Evolutionary conservation across 2,113 vertebrate species (phyloP).

Genomic region (Elgaria multicarinata): DNA sequence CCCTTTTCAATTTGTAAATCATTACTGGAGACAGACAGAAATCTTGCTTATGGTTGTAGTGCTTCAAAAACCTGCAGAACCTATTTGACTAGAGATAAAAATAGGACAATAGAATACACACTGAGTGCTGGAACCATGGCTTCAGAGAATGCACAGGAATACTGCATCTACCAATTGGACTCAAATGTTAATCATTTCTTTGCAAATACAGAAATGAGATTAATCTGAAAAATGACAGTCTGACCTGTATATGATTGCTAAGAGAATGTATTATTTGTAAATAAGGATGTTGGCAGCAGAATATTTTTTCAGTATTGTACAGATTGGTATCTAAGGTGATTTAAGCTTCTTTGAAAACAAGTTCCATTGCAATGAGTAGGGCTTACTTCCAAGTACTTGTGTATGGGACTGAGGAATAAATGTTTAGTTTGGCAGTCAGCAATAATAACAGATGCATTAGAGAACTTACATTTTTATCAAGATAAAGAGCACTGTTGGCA

Average conservation of each 20-base stretch:
- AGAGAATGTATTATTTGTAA: rapidly evolving
- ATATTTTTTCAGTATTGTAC: slow-evolving; percentile 13
- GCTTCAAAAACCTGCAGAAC: not conserved
- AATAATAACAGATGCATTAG: not conserved
- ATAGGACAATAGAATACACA: not conserved
- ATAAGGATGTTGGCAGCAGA: not conserved
- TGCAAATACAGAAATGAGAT: not conserved
- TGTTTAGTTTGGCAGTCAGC: slow-evolving; percentile 19
- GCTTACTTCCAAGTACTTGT: not conserved
- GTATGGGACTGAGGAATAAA: not conserved
- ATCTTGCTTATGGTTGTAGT: not conserved
- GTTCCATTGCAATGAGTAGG: not conserved
- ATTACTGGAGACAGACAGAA: not conserved
- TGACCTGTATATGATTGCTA: slow-evolving; percentile 26
- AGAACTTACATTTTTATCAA: not conserved
- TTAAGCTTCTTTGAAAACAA: not conserved
- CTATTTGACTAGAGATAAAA: not conserved
- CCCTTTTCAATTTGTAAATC: not conserved
- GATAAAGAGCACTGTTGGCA: not conserved
- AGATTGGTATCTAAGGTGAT: not conserved
- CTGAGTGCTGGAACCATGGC: not conserved
- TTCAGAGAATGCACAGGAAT: not conserved
- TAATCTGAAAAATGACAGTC: slow-evolving; percentile 20
- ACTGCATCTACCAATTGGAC: not conserved
- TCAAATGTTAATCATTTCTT: not conserved